Conservation (phyloP, 2,797 vertebrate species). For the Megalops cyprinoides region DNA sequence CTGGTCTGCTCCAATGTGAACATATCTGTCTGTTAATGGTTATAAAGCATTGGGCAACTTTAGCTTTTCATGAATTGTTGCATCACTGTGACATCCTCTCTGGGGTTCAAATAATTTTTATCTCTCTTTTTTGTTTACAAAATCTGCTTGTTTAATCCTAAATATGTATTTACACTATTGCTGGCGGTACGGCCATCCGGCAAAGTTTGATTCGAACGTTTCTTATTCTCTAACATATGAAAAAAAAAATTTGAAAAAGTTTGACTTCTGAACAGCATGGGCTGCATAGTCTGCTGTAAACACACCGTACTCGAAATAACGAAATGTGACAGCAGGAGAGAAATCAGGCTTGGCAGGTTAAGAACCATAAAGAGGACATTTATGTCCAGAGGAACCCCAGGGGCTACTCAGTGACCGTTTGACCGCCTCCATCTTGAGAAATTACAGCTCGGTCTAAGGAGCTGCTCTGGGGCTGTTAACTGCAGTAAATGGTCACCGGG, state of each 20-base stretch:
- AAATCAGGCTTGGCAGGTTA: neutral
- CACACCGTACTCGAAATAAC: neutral
- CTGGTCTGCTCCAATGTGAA: neutral
- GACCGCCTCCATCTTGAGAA: neutral
- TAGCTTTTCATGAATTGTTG: slow-evolving; percentile 1
- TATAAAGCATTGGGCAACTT: neutral
- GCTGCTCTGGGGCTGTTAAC: neutral
- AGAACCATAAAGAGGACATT: slow-evolving; percentile 1
- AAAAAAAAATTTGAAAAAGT: neutral
- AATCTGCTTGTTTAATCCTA: neutral
- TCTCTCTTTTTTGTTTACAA: neutral
- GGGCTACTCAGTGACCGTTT: slow-evolving; percentile 18
- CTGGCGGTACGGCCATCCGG: neutral
- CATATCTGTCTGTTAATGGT: neutral
- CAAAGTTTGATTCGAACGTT: neutral
- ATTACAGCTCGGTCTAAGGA: slow-evolving; percentile 6
- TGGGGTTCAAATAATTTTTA: neutral
- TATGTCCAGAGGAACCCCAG: slow-evolving; percentile 1
- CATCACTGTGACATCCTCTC: neutral
- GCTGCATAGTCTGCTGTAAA: neutral
- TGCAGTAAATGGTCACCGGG: neutral
- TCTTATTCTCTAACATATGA: neutral
- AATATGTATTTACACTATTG: neutral
- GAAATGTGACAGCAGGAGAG: neutral
- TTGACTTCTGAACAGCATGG: neutral